A percentile compares a stretch with the other conserved stretches of the same genome.
Evolutionary conservation across 37 sponge, comb jelly and placozoan genomes (phyloP).

Genomic region (Agelas oroides): DNA sequence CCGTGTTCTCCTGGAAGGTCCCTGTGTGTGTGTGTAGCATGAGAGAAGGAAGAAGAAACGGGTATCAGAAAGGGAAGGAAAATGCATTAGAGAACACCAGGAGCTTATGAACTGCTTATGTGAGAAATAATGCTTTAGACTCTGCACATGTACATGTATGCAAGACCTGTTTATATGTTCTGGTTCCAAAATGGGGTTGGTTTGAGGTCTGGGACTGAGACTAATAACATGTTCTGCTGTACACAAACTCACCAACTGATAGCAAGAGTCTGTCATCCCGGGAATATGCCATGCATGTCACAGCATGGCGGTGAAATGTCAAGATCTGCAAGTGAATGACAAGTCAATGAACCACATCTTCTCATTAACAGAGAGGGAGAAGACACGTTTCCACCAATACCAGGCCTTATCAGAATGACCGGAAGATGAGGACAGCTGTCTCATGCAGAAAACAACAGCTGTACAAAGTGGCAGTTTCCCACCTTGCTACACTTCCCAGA

Average conservation of each 20-base stretch:
- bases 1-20: constrained; percentile 41
- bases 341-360: neutral
- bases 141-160: neutral
- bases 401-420: too few species aligned
- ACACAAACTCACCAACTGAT: constrained; percentile 78
- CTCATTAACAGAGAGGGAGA: too few species aligned
- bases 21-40: constrained; percentile 45
- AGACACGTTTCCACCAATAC: too few species aligned
- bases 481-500: constrained; percentile 72
- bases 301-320: constrained; percentile 35
- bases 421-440: too few species aligned
- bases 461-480: neutral
- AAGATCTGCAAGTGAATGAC: constrained; percentile 45
- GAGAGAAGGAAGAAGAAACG: too few species aligned
- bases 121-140: neutral
- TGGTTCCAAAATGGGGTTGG: too few species aligned
- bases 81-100: neutral
- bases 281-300: constrained; percentile 71
- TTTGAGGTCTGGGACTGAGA: too few species aligned
- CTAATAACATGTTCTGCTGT: too few species aligned
- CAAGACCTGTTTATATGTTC: neutral
- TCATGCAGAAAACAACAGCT: too few species aligned
- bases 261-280: constrained; percentile 83
- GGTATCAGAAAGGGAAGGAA: too few species aligned
- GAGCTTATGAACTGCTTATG: neutral